Conservation (phyloP, 2,113 vertebrate genomes). For the Alces alces region DNA sequence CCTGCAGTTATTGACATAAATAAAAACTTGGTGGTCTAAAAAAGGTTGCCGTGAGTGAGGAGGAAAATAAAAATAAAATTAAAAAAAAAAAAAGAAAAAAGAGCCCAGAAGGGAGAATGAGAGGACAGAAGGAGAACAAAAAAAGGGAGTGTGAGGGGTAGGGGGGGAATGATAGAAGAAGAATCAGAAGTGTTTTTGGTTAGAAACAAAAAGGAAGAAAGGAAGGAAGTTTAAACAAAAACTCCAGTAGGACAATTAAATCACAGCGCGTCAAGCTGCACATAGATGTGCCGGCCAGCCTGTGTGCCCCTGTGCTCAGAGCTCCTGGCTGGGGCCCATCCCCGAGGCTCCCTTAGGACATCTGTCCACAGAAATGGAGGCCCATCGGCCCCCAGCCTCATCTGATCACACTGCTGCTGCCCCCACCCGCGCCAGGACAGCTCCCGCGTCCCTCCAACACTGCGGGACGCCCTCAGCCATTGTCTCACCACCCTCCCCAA, state of each 20-base stretch:
- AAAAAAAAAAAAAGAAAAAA: constrained; percentile 64
- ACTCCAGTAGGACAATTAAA: background rate
- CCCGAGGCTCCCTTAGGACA: background rate
- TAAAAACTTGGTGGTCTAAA: constrained; percentile 98
- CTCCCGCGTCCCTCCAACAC: background rate
- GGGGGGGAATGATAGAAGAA: constrained; percentile 84
- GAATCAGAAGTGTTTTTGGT: constrained; percentile 80
- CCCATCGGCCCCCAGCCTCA: accelerated
- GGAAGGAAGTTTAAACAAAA: constrained; percentile 65
- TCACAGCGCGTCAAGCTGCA: too few relatives aligned
- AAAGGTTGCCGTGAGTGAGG: constrained; percentile 87
- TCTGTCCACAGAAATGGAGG: background rate
- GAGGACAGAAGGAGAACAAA: constrained; percentile 70
- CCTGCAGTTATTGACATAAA: constrained; percentile 99
- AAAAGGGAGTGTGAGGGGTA: background rate
- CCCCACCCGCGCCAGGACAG: background rate
- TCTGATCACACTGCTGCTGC: background rate
- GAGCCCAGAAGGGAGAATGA: constrained; percentile 72
- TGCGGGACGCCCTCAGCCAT: background rate
- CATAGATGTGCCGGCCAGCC: background rate
- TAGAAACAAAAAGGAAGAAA: constrained; percentile 78
- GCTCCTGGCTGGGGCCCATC: background rate
- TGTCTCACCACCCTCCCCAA: accelerated
- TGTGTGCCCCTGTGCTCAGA: background rate
- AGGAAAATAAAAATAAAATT: constrained; percentile 69